Base-by-base conservation (phyloP, 2,888 invertebrate genomes). In the Amphipoea lucens region DNA sequence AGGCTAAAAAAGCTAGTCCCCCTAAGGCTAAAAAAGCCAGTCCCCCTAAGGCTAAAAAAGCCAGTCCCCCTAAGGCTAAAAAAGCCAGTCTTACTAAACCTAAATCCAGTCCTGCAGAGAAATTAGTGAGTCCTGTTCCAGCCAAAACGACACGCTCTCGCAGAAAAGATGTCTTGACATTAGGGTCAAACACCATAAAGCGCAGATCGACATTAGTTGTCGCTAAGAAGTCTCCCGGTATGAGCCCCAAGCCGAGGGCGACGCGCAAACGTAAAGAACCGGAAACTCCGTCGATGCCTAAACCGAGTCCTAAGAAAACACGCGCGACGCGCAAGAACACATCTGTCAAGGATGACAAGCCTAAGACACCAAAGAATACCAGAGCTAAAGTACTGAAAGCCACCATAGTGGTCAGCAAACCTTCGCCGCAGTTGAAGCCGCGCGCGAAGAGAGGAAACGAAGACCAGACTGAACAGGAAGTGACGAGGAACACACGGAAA, bases 361-460 rank as follows among this genome's bases (percentile, higher is more conserved):
- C 82, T 1, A 88, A 87, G 78, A 90, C 92, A n/a, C 92, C 94
- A 40, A 93, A 92, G 82, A 93, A 69, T 57, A 88, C 90, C 5
- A 91, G 93, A 84, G 88, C 90, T 20, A 93, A 90, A 88, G 88
- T 88, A 14, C 86, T 82, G 23, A 92, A 87, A 78, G 83, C 84
- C 0, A 90, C 89, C 11, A 88, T 93, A 0, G 92, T 92, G 2
- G 85, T 94, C 0, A 82, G 75, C 4, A 93, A 94, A 82, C 92
- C 93, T 0, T 92, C 94, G 1, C 95, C 95, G 0, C 87, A 90
- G 67, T 4, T 91, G 23, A 94, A 94, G 81, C 93, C 94, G 4
- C 88, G 82, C 65, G 76, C 87, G 45, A 87, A 84, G 4, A 70
- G 83, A 69, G 76, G 57, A 1, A 80, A 9, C 40, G 57, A 73